Percentiles rank a stretch among this genome's conserved stretches.
Evolutionary conservation across 2,797 vertebrate genomes (phyloP).

Genomic region (Siniperca undulata): DNA sequence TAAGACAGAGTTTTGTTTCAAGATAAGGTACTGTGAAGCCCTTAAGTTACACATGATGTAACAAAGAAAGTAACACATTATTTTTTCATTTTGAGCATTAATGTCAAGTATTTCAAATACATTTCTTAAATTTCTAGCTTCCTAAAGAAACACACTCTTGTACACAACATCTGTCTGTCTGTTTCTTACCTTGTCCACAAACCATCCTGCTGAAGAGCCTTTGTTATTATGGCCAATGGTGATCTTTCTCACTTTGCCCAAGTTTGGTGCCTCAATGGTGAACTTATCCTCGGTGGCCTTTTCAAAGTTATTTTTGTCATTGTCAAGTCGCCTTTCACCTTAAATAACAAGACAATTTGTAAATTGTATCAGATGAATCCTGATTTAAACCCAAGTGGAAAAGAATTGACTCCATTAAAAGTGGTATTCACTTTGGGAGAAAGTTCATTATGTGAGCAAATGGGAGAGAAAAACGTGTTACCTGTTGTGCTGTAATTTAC

Average conservation of each 20-base stretch:
- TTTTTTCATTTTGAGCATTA: neutral
- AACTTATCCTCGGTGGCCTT: constrained; percentile 95
- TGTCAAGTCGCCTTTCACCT: constrained; percentile 94
- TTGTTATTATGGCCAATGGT: constrained; percentile 97
- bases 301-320: constrained; percentile 96
- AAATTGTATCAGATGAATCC: neutral
- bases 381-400: neutral
- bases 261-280: constrained; percentile 91
- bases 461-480: neutral
- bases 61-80: constrained; percentile 13
- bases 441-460: neutral
- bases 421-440: neutral
- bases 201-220: constrained; percentile 96
- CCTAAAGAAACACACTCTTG: neutral
- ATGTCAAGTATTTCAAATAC: neutral
- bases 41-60: neutral
- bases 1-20: constrained; percentile 25
- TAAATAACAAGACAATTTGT: constrained; percentile 17
- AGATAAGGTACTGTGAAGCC: constrained; percentile 6
- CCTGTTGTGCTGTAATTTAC: constrained; percentile 71
- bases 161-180: neutral
- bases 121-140: neutral
- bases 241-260: constrained; percentile 94
- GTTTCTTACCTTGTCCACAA: constrained; percentile 90
- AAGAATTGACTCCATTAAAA: neutral